Evolutionary conservation across 2,113 vertebrate species (phyloP).

Genomic region (Melanocharis versteri): DNA sequence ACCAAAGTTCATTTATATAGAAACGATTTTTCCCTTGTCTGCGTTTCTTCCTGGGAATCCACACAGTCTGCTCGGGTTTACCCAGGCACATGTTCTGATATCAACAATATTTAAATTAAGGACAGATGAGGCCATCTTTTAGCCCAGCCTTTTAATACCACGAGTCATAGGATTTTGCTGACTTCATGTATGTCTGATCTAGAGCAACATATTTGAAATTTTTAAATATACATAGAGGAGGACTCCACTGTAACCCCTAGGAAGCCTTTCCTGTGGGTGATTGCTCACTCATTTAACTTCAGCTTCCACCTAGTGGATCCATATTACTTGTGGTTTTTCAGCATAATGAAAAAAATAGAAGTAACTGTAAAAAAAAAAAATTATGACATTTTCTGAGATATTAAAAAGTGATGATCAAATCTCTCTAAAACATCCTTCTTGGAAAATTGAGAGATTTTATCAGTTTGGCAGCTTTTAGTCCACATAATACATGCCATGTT

Average conservation of each 20-base stretch:
- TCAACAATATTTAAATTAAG: not conserved
- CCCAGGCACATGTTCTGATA: not conserved
- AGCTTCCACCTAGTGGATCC: not conserved
- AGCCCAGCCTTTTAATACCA: not conserved
- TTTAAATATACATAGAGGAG: not conserved
- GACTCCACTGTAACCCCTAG: not conserved
- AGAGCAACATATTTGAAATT: not conserved
- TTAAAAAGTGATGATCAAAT: not conserved
- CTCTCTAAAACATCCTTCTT: not conserved
- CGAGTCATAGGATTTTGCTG: not conserved
- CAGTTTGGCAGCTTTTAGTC: not conserved
- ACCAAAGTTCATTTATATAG: not conserved
- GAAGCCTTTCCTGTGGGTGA: not conserved
- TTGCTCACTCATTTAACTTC: not conserved
- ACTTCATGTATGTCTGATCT: not conserved
- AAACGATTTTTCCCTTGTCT: not conserved
- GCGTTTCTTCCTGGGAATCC: not conserved
- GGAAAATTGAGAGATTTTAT: not conserved
- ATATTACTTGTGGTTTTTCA: not conserved
- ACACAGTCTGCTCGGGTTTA: not conserved
- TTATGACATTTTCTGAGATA: not conserved
- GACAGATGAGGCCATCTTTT: not conserved
- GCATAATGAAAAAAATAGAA: not conserved
- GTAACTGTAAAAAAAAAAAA: not conserved
- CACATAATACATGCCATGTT: not conserved